These are phyloP conservation scores for Leptopilina drosophilae DNA, from an alignment of 2,888 invertebrate species.

Conservation along the genomic window DNA sequence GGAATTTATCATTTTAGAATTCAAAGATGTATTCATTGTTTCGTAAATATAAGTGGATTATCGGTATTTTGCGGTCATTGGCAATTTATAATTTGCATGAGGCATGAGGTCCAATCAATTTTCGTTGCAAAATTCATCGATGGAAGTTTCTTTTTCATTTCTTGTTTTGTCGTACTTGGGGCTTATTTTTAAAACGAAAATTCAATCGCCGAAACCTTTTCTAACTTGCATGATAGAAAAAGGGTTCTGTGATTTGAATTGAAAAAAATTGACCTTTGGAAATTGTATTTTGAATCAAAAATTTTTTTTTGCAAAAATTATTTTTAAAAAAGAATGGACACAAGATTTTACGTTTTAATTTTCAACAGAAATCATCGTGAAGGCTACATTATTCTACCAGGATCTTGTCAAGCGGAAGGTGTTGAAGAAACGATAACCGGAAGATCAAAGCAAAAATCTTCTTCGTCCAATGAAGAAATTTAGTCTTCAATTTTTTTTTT, in stretches of 20 bases:
- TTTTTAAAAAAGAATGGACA: constrained; percentile 14
- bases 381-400: constrained; percentile 69
- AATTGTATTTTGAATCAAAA: neutral
- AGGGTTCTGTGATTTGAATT: constrained; percentile 52
- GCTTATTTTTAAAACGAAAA: neutral
- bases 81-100: constrained; percentile 45
- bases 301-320: neutral
- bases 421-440: constrained; percentile 60
- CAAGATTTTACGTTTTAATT: constrained; percentile 56
- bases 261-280: neutral
- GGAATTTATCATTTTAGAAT: constrained; percentile 12
- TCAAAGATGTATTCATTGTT: neutral
- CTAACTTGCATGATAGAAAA: constrained; percentile 62
- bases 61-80: constrained; percentile 24
- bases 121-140: neutral
- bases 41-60: constrained; percentile 2
- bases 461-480: neutral
- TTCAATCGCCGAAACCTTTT: constrained; percentile 57
- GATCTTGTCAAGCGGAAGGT: constrained; percentile 63
- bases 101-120: constrained; percentile 39
- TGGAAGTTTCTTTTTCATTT: constrained; percentile 42
- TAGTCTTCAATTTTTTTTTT: neutral
- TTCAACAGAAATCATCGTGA: constrained; percentile 71
- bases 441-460: constrained; percentile 48
- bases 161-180: neutral